These are phyloP conservation scores for Malachius bipustulatus DNA, from an alignment of 2,888 invertebrate species.

Conservation along the genomic window DNA sequence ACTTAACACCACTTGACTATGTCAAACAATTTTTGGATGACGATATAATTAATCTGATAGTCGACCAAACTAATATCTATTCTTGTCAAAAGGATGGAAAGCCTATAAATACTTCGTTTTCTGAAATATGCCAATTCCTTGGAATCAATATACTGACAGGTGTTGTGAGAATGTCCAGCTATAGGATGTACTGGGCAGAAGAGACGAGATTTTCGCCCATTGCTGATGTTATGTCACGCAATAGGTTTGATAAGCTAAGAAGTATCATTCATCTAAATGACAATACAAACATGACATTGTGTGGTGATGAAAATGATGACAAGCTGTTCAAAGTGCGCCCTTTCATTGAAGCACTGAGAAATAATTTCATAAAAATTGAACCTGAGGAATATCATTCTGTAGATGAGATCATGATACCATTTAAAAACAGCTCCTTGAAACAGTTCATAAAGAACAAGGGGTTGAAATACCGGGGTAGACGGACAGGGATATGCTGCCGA, in stretches of 20 bases:
- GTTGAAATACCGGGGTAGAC: no score
- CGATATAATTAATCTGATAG: constrained; percentile 15
- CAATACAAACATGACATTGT: constrained; percentile 12
- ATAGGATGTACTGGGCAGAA: constrained; percentile 21
- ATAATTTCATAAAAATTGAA: constrained; percentile 19
- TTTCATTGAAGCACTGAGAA: constrained; percentile 15
- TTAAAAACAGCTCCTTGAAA: constrained; percentile 23
- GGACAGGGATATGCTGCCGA: no score
- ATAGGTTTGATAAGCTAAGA: constrained; percentile 19
- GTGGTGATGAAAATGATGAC: constrained; percentile 15
- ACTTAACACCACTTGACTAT: constrained; percentile 14
- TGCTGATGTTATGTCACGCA: constrained; percentile 21
- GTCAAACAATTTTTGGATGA: constrained; percentile 18
- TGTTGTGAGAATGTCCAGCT: constrained; percentile 19
- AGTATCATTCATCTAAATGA: constrained; percentile 15
- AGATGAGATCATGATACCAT: constrained; percentile 25
- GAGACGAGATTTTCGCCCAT: constrained; percentile 18
- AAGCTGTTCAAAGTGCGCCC: constrained; percentile 21
- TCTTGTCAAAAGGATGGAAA: constrained; percentile 16
- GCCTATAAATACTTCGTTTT: constrained; percentile 14
- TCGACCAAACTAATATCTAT: constrained; percentile 20
- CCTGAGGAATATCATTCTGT: constrained; percentile 22
- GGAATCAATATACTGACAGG: constrained; percentile 19
- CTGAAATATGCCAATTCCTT: constrained; percentile 20
- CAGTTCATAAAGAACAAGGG: constrained; percentile 22